These are phyloP conservation scores for Ophraella communa DNA, from an alignment of 2,888 invertebrate genomes.

Conservation along the genomic window DNA sequence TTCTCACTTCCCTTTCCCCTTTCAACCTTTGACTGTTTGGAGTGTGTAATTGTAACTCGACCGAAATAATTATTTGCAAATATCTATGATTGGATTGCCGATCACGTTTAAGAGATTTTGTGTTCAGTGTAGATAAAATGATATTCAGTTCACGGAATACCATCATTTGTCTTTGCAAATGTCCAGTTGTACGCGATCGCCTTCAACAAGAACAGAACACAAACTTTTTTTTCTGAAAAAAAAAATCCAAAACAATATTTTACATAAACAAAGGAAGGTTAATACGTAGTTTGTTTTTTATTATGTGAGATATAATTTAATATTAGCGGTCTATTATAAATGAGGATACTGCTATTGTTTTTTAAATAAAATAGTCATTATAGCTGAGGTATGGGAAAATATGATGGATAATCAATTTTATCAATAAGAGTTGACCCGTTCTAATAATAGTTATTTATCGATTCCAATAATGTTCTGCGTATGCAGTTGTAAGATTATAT, in stretches of 20 bases:
- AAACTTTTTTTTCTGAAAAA: not conserved
- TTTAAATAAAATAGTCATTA: too few relatives aligned
- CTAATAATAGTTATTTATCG: too few relatives aligned
- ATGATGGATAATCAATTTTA: too few relatives aligned
- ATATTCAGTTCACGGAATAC: constrained; percentile 50
- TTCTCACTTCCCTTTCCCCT: constrained; percentile 15
- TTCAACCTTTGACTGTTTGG: constrained; percentile 6
- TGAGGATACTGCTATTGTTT: too few relatives aligned
- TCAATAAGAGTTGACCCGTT: too few relatives aligned
- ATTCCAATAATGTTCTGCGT: too few relatives aligned
- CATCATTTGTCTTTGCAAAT: constrained; percentile 51
- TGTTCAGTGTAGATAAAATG: constrained; percentile 49
- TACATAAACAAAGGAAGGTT: not conserved
- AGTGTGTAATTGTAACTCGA: constrained; percentile 33
- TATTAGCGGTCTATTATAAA: too few relatives aligned
- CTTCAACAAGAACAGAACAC: constrained; percentile 42
- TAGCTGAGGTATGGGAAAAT: too few relatives aligned
- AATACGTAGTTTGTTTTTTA: too few relatives aligned
- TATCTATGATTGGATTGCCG: constrained; percentile 51
- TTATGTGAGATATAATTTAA: too few relatives aligned
- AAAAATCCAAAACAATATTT: too few relatives aligned
- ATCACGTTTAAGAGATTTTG: constrained; percentile 54
- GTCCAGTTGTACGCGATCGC: constrained; percentile 53
- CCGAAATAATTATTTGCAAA: constrained; percentile 43
- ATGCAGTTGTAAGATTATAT: too few relatives aligned